Percentiles rank a stretch among this genome's conserved stretches.
Evolutionary conservation across 2,797 vertebrate genomes (phyloP).

Genomic region (Gymnothorax javanicus): DNA sequence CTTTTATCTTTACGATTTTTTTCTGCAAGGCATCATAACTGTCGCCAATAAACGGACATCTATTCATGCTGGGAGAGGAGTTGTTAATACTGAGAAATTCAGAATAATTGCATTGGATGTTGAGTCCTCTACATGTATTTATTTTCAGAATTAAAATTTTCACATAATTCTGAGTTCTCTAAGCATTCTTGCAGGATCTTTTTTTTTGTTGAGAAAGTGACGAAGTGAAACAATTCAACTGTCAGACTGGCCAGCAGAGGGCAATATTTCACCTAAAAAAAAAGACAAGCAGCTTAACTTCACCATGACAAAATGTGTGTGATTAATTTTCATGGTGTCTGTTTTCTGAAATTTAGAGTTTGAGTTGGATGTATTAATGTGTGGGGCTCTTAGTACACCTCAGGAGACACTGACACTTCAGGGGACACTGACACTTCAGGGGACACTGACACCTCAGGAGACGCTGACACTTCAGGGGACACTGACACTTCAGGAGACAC

Average conservation of each 20-base stretch:
- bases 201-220: neutral
- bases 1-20: neutral
- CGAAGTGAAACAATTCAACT: too few species aligned
- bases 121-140: neutral
- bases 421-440: too few species aligned
- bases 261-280: conserved; percentile 13
- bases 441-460: too few species aligned
- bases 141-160: conserved; percentile 43
- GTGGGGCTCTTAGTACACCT: neutral
- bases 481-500: too few species aligned
- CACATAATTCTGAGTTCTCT: conserved; percentile 52
- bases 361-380: neutral
- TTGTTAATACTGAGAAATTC: neutral
- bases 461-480: too few species aligned
- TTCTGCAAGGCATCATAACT: neutral
- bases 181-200: conserved; percentile 40
- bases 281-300: neutral
- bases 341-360: neutral
- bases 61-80: neutral
- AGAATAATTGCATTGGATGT: neutral
- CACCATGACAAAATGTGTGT: neutral
- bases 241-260: neutral
- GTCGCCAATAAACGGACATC: neutral
- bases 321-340: neutral
- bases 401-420: too few species aligned